Conservation (phyloP, 2,113 vertebrate species). For the Lepus timidus region DNA sequence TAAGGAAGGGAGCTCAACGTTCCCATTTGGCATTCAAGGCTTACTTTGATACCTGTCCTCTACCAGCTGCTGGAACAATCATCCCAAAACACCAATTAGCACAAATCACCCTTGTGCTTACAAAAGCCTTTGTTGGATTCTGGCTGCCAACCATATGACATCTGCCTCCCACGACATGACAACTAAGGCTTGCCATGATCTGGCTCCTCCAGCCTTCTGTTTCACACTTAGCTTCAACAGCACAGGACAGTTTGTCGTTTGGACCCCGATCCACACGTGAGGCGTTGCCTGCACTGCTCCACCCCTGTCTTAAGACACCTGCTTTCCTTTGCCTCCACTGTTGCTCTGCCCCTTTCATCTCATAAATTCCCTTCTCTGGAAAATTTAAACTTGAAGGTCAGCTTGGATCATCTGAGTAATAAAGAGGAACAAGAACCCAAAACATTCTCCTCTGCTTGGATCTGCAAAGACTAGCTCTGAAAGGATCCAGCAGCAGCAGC, state of each 20-base stretch:
- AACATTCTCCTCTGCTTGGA: not conserved
- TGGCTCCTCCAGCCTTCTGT: not conserved
- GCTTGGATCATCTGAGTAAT: not conserved
- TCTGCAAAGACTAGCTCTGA: not conserved
- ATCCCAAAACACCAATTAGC: not conserved
- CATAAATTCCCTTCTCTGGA: not conserved
- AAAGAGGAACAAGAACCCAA: not conserved
- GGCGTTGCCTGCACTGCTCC: not conserved
- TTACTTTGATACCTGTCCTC: not conserved
- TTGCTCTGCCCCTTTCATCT: not conserved
- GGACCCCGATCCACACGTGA: not conserved
- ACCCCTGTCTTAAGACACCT: not conserved
- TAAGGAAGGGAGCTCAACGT: not conserved
- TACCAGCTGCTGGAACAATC: not conserved
- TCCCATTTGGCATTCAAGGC: not conserved
- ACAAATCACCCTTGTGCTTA: not conserved
- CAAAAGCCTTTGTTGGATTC: not conserved
- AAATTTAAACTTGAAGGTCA: not conserved
- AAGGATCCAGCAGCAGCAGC: slow-evolving; percentile 14
- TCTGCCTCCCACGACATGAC: not conserved
- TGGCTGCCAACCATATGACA: not conserved
- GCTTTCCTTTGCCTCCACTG: not conserved
- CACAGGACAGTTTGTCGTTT: not conserved
- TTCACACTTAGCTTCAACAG: not conserved
- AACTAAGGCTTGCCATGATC: not conserved